Evolutionary conservation across 2,797 vertebrate genomes (phyloP), one percentile per base, ranked within the genome.

Genomic region (Diceros bicornis): DNA sequence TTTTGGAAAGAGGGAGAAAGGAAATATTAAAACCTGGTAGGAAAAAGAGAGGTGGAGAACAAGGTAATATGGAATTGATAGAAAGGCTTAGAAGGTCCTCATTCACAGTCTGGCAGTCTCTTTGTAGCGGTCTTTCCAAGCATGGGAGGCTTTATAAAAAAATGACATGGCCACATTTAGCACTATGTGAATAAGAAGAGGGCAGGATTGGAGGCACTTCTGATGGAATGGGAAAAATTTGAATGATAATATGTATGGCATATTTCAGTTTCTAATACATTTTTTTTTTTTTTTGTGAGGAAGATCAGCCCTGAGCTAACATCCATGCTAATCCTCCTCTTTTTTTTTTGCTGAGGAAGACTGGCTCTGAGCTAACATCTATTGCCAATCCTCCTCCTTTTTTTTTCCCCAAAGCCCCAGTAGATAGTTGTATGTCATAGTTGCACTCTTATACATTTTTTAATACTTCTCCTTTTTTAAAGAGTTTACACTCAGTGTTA

Each of bases 11-110:
- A 62, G 27, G 37, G 75, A 94, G 87, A 62, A 74, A 87, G 47
- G 94, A 91, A 97, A 93, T 32, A 44, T 44, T 88, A 77, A 77
- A 93, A 59, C 4, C 3, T n/a, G 20, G 12, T 74, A 84, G 3
- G 21, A 55, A 55, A 86, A 97, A 78, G 61, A 74, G 89, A 1
- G 7, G 50, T 47, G 13, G 47, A 94, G 32, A 78, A 92, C 20
- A 52, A 29, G 89, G 84, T 61, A 50, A 68, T 41, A 7, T 17
- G 14, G 52, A 89, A 79, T 50, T 90, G 66, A 34, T 6, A 95
- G 66, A 25, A 89, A 59, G 79, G 64, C 78, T 59, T 61, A 11
- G n/a, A 52, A 57, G 32, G 34, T 85, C 50, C 59, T 50, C 3
- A 2, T 66, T 77, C 57, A 64, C 7, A 66, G 27, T 34, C 64